Percentiles rank a stretch among this genome's conserved stretches.
Evolutionary conservation across 2,113 vertebrate genomes (phyloP).

Genomic region (Cariama cristata): DNA sequence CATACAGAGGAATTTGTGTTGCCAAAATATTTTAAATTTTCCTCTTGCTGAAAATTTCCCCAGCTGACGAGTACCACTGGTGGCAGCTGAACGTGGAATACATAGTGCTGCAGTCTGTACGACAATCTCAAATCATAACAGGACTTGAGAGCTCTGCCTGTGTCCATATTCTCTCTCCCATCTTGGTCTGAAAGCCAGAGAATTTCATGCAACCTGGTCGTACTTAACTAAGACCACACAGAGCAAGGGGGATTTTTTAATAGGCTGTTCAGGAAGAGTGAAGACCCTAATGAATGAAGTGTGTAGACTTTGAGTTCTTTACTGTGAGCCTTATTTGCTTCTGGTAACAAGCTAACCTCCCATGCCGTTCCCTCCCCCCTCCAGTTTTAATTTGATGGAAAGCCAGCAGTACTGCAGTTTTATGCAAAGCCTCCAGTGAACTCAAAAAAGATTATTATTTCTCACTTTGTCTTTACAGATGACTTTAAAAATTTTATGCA

Average conservation of each 20-base stretch:
- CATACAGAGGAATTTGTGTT: not conserved
- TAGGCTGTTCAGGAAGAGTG: constrained; percentile 15
- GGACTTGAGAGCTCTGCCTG: not conserved
- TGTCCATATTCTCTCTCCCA: not conserved
- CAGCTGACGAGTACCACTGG: not conserved
- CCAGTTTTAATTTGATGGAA: constrained; percentile 24
- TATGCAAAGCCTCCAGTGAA: constrained; percentile 25
- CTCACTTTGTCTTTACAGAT: constrained; percentile 39
- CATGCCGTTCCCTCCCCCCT: not conserved
- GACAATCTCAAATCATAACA: not conserved
- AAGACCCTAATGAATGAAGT: not conserved
- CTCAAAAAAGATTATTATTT: constrained; percentile 3
- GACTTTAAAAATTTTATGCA: constrained; percentile 69
- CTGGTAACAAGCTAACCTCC: constrained; percentile 12
- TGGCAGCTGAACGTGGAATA: not conserved
- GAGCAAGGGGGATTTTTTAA: constrained; percentile 21
- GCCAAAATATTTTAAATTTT: not conserved
- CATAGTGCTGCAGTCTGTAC: not conserved
- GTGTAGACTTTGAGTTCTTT: not conserved
- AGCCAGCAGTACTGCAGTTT: not conserved
- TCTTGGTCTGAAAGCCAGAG: not conserved
- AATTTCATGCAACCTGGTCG: constrained; percentile 2
- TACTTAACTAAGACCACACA: constrained; percentile 57
- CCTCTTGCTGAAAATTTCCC: not conserved
- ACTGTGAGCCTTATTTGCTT: constrained; percentile 14